Base-by-base conservation (phyloP, 2,113 vertebrate species). In the Nesoenas mayeri region DNA sequence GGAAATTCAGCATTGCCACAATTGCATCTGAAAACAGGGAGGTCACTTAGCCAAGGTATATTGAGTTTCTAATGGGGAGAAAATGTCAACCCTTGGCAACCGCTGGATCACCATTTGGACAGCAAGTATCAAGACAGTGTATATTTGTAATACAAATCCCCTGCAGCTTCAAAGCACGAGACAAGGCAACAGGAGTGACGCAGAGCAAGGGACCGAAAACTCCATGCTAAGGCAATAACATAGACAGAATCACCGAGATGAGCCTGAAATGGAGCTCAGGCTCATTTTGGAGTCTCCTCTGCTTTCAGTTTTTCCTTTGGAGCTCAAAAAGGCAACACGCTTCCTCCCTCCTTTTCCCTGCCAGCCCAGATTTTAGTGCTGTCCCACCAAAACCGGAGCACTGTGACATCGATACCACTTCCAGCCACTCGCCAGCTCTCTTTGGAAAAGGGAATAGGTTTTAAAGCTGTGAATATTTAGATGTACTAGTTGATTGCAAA, bases 381-480 rank as follows among this genome's bases (percentile, higher is more conserved):
- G 36, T 84, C 81, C 94, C 88, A 88, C 20, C 85, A 86, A 69
- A 79, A 79, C 64, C 7, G 1, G 75, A 81, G 65, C 3, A 3
- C 6, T 21, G 34, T 81, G 90, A 88, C 77, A 86, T 17, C 40
- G 79, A 79, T 26, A 65, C 66, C 0, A 0, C 65, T 48, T 87
- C 80, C 92, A 66, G 2, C 32, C 67, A 42, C 70, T 84, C 74
- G 70, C 78, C 84, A 94, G 54, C 40, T 94, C 28, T 85, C 73
- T 72, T 91, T 91, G 47, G 92, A 88, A 93, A 94, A 89, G 53
- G 32, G 50, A 88, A 88, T 26, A 71, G 77, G 80, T 95, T 88
- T 80, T 54, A 93, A 96, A 90, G 61, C 89, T 85, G 78, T 60
- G 85, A 80, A 14, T 79, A 77, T 85, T 89, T 72, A 84, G 80